Conservation (phyloP, 2,797 vertebrate genomes). For the Ispidina picta region DNA sequence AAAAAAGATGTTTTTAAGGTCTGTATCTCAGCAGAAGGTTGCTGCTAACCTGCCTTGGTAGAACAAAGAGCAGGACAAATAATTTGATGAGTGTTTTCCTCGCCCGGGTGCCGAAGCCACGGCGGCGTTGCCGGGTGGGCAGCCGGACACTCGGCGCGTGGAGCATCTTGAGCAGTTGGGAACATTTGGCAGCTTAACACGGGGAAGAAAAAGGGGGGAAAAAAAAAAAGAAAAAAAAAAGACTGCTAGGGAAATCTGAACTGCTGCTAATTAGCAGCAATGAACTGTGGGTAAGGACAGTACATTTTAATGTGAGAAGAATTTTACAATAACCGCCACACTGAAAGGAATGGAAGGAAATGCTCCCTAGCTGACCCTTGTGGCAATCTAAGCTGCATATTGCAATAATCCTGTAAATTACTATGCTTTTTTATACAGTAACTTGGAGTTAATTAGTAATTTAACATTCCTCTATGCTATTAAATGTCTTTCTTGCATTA, state of each 20-base stretch:
- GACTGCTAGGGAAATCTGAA: slow-evolving; percentile 79
- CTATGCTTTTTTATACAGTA: slow-evolving; percentile 84
- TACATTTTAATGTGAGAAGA: slow-evolving; percentile 81
- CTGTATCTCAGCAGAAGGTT: not conserved
- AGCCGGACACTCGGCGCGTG: slow-evolving; percentile 59
- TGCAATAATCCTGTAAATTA: slow-evolving; percentile 88
- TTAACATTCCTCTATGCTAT: slow-evolving; percentile 86
- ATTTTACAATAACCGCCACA: slow-evolving; percentile 80
- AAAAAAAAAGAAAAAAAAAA: slow-evolving; percentile 69
- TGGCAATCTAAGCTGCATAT: slow-evolving; percentile 81
- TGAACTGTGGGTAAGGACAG: slow-evolving; percentile 84
- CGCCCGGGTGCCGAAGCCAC: slow-evolving; percentile 49
- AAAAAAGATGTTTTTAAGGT: not conserved
- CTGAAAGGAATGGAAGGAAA: slow-evolving; percentile 71
- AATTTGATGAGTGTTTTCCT: slow-evolving; percentile 36
- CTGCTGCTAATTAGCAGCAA: slow-evolving; percentile 84
- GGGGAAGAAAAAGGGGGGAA: too few species aligned
- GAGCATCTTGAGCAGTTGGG: slow-evolving; percentile 78
- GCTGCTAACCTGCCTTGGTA: not conserved
- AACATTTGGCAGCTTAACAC: slow-evolving; percentile 80
- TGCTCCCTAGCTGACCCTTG: slow-evolving; percentile 84
- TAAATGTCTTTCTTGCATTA: slow-evolving; percentile 88
- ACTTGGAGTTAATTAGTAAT: slow-evolving; percentile 88
- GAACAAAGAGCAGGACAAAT: slow-evolving; percentile 27
- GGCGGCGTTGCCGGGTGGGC: slow-evolving; percentile 21